phyloP scores from a whole-genome alignment of 2,888 invertebrate species.

The Cerastis leucographa region DNA sequence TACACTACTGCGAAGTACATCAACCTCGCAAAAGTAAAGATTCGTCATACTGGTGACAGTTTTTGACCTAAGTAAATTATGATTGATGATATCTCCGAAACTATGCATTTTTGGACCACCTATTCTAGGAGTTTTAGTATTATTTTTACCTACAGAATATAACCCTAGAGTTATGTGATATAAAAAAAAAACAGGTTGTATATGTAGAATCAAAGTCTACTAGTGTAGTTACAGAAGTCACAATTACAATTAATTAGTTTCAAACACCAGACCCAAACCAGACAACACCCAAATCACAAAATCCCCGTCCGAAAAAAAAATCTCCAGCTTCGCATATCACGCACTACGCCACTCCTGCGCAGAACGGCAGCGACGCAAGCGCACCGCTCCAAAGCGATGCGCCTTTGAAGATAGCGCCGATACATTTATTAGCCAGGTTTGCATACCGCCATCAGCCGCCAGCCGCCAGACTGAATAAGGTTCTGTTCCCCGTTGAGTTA shows the following conservation, averaged over 20 bases:
- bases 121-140: too few species aligned
- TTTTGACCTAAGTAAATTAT: too few species aligned
- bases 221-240: not conserved
- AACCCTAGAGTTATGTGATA: too few species aligned
- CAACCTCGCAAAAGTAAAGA: too few species aligned
- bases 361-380: constrained; percentile 80
- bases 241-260: not conserved
- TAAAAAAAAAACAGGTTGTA: too few species aligned
- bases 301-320: not conserved
- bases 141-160: too few species aligned
- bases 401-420: constrained; percentile 89
- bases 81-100: too few species aligned
- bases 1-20: too few species aligned
- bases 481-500: constrained; percentile 64
- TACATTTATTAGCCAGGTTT: constrained; percentile 87
- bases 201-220: too few species aligned
- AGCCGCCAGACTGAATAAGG: constrained; percentile 65
- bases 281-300: not conserved
- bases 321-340: constrained; percentile 65
- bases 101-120: too few species aligned
- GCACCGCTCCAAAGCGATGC: constrained; percentile 82
- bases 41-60: too few species aligned
- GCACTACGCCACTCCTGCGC: constrained; percentile 67
- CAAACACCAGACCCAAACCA: not conserved
- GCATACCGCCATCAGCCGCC: constrained; percentile 76